phyloP scores from a whole-genome alignment of 30 jellyfish, hydroid and myxozoan genomes.

The Catostylus mosaicus region DNA sequence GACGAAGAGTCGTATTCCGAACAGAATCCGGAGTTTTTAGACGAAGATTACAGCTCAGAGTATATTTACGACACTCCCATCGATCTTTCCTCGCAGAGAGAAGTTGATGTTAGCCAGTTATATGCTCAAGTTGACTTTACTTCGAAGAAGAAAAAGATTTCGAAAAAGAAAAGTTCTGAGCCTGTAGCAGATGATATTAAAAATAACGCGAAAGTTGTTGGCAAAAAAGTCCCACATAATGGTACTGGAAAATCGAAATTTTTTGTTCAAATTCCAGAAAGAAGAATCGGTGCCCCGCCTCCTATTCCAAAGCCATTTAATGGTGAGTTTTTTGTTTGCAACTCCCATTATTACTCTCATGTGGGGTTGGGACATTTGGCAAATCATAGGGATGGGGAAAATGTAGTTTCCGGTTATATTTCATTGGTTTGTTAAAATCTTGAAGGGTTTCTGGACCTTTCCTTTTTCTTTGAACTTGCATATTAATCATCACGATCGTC shows the following conservation, averaged over 20 bases:
- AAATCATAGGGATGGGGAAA: no score
- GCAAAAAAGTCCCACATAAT: background rate
- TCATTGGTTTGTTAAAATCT: no score
- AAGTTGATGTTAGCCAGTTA: conserved; percentile 34
- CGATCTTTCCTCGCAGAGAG: conserved; percentile 25
- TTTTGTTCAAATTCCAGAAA: conserved; percentile 57
- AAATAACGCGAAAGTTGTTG: background rate
- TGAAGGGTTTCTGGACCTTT: no score
- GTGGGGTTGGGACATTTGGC: no score
- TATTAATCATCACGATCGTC: background rate
- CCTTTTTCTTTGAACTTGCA: no score
- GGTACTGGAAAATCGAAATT: conserved; percentile 58
- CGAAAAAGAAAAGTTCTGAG: background rate
- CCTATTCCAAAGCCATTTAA: conserved; percentile 62
- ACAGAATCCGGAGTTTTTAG: background rate
- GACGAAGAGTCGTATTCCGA: background rate
- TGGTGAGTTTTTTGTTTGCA: conserved; percentile 16
- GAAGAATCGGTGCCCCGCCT: conserved; percentile 48
- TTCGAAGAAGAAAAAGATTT: conserved; percentile 23
- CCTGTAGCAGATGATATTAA: background rate
- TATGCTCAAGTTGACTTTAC: conserved; percentile 58
- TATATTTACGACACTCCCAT: conserved; percentile 55
- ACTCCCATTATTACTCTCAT: no score
- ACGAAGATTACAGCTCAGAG: conserved; percentile 5
- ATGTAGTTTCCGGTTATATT: no score